Base-by-base conservation (phyloP, 2,888 invertebrate genomes). In the Polia nebulosa region DNA sequence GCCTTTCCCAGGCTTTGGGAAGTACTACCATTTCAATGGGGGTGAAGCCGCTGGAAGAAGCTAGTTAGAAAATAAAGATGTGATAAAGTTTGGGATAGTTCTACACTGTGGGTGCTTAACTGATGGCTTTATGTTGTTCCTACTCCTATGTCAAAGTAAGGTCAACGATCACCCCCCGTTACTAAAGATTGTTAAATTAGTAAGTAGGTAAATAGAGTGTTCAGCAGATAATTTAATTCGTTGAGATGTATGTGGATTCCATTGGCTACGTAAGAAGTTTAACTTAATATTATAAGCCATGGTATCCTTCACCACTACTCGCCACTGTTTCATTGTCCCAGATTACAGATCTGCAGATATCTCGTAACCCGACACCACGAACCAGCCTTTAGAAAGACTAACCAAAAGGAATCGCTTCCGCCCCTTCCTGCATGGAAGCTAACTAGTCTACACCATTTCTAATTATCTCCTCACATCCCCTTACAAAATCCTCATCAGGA, bases 401-500 rank as follows among this genome's bases (percentile, higher is more conserved):
- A 15, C 75, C 36, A 27, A 27, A 45, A 45, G 11, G 22, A 49
- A 52, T 32, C 20, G 25, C 74, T 36, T 36, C 41, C 29, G 9
- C 25, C 20, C 51, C 49, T 34, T 32, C 34, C 47, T 17, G n/a
- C n/a, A n/a, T 9, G n/a, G 34, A 17, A 41, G 6, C 39, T 41
- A 41, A 41, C 17, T 41, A n/a, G 7, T 41, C 39, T 57, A 25
- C 39, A 3, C 41, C 34, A 53, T 58, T 72, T 73, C 36, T 53
- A 78, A 74, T 78, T 73, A 64, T 29, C 74, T 25, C 47, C n/a
- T 45, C 55, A 25, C 44, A 20, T 41, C 39, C 47, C 20, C 36
- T 25, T 20, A 52, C 39, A 36, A 76, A 69, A 80, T 52, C 25
- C 72, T 67, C 80, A 76, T 69, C 61, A 47, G 27, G 32, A 9